A percentile compares a stretch with the other conserved stretches of the same genome.
phyloP scores from a whole-genome alignment of 1,140 invertebrate species.

The Trichogramma pretiosum region DNA sequence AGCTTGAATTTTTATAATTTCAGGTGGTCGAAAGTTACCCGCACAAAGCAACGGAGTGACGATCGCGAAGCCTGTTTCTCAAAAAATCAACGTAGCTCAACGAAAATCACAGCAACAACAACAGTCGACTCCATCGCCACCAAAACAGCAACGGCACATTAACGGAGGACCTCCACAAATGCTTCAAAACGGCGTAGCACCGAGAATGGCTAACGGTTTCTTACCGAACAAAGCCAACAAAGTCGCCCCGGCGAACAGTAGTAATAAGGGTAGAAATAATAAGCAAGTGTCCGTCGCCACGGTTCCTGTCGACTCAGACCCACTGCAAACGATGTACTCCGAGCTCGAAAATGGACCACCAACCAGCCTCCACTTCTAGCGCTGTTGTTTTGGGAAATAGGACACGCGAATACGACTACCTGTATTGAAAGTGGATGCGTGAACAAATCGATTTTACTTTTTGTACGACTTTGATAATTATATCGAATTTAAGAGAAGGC shows the following conservation, averaged over 20 bases:
- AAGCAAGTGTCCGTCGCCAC: too few species aligned
- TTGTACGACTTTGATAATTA: too few species aligned
- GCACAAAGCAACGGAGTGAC: neutral
- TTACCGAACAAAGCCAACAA: constrained; percentile 24
- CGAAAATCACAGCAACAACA: constrained; percentile 25
- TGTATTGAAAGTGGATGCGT: too few species aligned
- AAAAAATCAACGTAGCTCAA: constrained; percentile 9
- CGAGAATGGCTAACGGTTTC: constrained; percentile 30
- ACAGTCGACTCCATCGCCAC: constrained; percentile 14
- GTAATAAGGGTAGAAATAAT: too few species aligned
- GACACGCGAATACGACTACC: too few species aligned
- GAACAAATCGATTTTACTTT: too few species aligned
- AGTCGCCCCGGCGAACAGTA: constrained; percentile 17
- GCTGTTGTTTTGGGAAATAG: neutral
- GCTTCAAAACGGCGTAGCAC: constrained; percentile 34
- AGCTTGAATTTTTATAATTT: constrained; percentile 3
- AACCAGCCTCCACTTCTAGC: constrained; percentile 12
- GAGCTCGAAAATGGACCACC: constrained; percentile 29
- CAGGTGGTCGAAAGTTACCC: neutral
- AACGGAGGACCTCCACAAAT: constrained; percentile 20
- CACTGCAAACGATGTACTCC: constrained; percentile 38
- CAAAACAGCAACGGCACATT: constrained; percentile 13
- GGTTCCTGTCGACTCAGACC: constrained; percentile 29
- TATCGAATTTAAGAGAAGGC: too few species aligned
- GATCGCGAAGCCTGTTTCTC: neutral